Evolutionary conservation across 2,797 vertebrate genomes (phyloP).

Genomic region (Micrastur ruficollis): DNA sequence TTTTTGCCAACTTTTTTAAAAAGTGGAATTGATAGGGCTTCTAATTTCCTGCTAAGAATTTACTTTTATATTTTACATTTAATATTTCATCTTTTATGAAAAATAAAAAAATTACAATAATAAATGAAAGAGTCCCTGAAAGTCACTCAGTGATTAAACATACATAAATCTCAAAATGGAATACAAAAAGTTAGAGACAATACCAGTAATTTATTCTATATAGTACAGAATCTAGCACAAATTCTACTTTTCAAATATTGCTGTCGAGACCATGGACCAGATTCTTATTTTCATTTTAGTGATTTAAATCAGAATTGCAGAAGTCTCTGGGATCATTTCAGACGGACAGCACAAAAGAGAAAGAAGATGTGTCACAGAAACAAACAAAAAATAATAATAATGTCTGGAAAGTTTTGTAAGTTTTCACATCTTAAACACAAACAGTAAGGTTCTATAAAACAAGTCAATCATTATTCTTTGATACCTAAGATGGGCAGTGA

Average conservation of each 20-base stretch:
- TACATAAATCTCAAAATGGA: neutral
- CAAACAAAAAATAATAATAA: neutral
- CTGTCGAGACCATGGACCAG: neutral
- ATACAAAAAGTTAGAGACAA: neutral
- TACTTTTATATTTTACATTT: neutral
- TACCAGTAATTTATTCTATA: neutral
- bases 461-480: neutral
- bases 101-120: neutral
- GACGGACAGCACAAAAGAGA: neutral
- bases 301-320: neutral
- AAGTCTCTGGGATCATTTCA: neutral
- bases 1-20: neutral
- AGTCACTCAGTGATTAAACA: neutral
- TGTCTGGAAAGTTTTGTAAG: neutral
- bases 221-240: neutral
- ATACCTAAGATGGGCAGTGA: neutral
- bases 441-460: neutral
- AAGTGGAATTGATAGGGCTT: conserved; percentile 45
- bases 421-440: neutral
- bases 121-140: neutral
- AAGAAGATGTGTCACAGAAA: neutral
- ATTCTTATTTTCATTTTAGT: neutral
- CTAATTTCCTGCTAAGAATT: conserved; percentile 19
- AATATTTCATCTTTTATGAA: neutral
- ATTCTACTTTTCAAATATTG: neutral